Evolutionary conservation across 2,888 invertebrate species (phyloP), one percentile per base, ranked within the genome.

Genomic region (Proisotoma minuta): DNA sequence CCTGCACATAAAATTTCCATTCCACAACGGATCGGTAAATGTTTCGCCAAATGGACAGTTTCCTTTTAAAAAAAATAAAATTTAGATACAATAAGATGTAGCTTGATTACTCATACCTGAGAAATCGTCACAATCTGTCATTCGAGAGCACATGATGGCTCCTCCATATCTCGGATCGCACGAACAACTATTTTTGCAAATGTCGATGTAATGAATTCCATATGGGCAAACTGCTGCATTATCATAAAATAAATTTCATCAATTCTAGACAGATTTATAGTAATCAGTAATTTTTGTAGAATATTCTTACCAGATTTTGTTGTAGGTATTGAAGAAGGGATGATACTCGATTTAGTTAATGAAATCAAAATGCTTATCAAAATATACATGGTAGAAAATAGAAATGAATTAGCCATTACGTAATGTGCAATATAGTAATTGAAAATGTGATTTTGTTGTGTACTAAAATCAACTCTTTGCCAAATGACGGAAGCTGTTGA

Each of bases 171-270:
- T 26, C 18, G 59, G 53, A 15, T 27, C 47, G 26, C 65, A 66
- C 4, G 29, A 48, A 43, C 65, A 66, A 3, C 57, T 22, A n/a
- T 54, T 57, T 47, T 48, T 60, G 28, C 65, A 66, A 1, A 57
- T 18, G 23, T 66, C 60, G 12, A 66, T 40, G 24, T 49, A 66
- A 47, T 60, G 62, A 8, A 52, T 39, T 50, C 65, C 65, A 28
- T 62, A 43, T 4, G 65, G 65, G 29, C 65, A 66, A 2, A 51
- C 57, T 2, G 43, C 65, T 34, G 34, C 8, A n/a, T n/a, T n/a
- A n/a, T n/a, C n/a, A n/a, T 8, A 22, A 22, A 2, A 23, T 15
- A 50, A 26, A 23, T 1, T 24, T 60, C 47, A 39, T 27, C n/a
- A 26, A 62, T 29, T 51, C 5, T 43, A 20, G 40, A 49, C 26